Percentiles rank a stretch among this genome's conserved stretches.
Conservation (phyloP, 2,797 vertebrate species). For the Oceanodroma leucorhoa region DNA sequence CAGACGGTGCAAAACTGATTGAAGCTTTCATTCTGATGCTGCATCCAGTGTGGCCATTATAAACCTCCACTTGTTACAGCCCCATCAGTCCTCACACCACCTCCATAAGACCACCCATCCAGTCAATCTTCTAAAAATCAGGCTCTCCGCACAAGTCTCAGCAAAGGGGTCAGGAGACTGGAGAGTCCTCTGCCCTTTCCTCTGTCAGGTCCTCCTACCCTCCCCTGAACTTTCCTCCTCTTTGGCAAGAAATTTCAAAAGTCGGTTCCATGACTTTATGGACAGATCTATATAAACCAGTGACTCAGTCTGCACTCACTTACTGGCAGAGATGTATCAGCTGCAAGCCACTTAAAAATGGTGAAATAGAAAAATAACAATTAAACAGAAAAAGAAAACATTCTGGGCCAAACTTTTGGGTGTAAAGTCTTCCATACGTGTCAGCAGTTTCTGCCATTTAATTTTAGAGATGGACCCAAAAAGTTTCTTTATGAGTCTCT, state of each 20-base stretch:
- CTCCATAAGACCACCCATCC: not conserved
- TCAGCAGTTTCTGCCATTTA: not conserved
- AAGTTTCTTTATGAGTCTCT: not conserved
- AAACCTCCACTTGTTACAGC: not conserved
- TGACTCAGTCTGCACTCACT: constrained; percentile 39
- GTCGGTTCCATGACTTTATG: constrained; percentile 35
- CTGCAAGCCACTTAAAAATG: constrained; percentile 27
- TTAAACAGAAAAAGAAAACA: constrained; percentile 18
- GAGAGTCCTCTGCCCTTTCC: not conserved
- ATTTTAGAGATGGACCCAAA: not conserved
- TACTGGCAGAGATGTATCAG: constrained; percentile 35
- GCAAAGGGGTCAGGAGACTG: not conserved
- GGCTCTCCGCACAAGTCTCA: not conserved
- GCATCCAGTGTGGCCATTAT: not conserved
- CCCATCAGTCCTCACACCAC: not conserved
- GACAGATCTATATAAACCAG: constrained; percentile 32
- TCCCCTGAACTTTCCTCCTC: not conserved
- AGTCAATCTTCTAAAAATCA: not conserved
- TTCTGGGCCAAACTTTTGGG: not conserved
- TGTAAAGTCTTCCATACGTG: not conserved
- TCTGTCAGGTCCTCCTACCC: not conserved
- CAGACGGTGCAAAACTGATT: not conserved
- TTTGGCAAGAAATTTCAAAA: constrained; percentile 39
- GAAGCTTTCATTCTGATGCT: not conserved
- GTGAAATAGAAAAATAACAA: constrained; percentile 27